phyloP scores from a whole-genome alignment of 2,888 invertebrate genomes.

The Mythimna loreyi region DNA sequence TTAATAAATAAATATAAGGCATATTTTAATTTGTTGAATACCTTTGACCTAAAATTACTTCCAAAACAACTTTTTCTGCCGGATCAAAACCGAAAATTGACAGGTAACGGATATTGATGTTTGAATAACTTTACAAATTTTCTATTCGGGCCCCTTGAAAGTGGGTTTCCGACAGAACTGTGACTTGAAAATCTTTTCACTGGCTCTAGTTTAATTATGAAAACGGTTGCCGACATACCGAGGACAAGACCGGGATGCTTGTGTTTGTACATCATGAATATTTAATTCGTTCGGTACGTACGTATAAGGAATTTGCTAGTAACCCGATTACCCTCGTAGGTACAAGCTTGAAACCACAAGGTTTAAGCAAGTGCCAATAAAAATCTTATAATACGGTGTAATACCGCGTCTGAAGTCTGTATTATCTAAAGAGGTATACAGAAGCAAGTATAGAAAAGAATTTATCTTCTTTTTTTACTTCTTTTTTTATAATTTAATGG shows the following conservation, averaged over 20 bases:
- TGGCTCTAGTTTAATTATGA: neutral
- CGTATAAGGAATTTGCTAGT: slow-evolving; percentile 9
- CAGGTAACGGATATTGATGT: neutral
- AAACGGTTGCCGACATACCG: neutral
- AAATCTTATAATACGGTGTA: neutral
- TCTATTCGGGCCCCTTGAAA: too few species aligned
- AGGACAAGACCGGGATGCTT: neutral
- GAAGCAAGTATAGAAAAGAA: too few species aligned
- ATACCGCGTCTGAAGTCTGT: neutral
- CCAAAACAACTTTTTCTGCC: neutral
- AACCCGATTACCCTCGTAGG: neutral
- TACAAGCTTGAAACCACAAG: neutral
- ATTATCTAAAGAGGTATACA: neutral
- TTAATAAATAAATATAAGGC: too few species aligned
- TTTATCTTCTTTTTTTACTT: too few species aligned
- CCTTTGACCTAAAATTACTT: neutral
- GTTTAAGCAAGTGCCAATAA: neutral
- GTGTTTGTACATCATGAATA: slow-evolving; percentile 11
- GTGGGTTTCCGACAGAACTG: neutral
- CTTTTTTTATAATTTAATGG: too few species aligned
- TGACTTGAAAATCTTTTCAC: neutral
- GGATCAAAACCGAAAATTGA: neutral
- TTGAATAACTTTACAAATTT: too few species aligned
- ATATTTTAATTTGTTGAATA: neutral
- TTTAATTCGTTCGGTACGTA: slow-evolving; percentile 2